These are phyloP conservation scores for Xiphias gladius DNA, from an alignment of 2,113 vertebrate species.

Conservation along the genomic window DNA sequence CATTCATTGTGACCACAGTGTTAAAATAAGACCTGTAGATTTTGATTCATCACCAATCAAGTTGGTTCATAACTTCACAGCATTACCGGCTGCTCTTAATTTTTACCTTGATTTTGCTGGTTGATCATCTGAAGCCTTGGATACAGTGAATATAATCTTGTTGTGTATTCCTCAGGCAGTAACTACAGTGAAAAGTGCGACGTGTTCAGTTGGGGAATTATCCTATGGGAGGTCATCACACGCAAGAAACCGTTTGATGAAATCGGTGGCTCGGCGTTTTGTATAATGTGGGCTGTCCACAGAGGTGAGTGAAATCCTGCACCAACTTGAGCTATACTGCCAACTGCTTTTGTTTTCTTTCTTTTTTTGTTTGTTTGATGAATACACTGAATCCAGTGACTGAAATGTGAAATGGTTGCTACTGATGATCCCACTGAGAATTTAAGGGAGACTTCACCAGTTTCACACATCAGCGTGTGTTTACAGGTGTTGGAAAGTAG, in stretches of 20 bases:
- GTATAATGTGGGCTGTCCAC: constrained; percentile 99
- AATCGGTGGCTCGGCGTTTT: constrained; percentile 96
- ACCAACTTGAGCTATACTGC: too few species aligned
- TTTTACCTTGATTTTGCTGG: background rate
- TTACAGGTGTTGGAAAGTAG: too few species aligned
- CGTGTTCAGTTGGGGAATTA: constrained; percentile 98
- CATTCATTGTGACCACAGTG: too few species aligned
- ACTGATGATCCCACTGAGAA: too few species aligned
- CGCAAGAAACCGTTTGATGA: constrained; percentile 98
- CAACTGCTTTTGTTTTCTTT: too few species aligned
- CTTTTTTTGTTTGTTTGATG: background rate
- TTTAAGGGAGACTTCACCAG: too few species aligned
- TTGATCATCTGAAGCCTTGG: background rate
- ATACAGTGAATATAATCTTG: background rate
- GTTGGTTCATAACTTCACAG: too few species aligned
- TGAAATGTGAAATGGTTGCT: too few species aligned
- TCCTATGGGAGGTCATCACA: constrained; percentile 98
- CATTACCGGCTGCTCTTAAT: background rate
- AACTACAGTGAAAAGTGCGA: constrained; percentile 99
- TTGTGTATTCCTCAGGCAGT: constrained; percentile 85
- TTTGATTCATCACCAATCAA: too few species aligned
- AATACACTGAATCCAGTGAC: background rate
- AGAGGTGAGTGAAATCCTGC: constrained; percentile 84
- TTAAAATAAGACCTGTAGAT: too few species aligned
- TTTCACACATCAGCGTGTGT: too few species aligned